Base-by-base conservation (phyloP, 2,888 invertebrate species). In the Colostygia pectinataria region DNA sequence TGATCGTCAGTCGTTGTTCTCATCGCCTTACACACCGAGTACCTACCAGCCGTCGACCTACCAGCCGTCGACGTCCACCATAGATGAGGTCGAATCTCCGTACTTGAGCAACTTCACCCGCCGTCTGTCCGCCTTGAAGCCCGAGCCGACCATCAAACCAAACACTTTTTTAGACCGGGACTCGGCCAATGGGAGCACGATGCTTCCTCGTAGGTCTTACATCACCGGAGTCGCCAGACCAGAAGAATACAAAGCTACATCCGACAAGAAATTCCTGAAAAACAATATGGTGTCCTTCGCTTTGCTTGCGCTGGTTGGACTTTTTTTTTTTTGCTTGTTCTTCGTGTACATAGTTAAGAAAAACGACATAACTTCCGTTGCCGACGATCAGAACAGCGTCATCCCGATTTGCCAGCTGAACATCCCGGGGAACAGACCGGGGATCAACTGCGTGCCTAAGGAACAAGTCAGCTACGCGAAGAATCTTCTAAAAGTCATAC, bases 21-120 rank as follows among this genome's bases (percentile, higher is more conserved):
- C 75, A 5, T 74, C 86, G 7, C 80, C 61, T 39, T 87, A 71
- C 53, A n/a, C 75, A 18, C 59, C 79, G 40, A 83, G 59, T 63
- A 77, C 71, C 59, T 87, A 82, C 46, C 84, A 80, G 51, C 83
- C 83, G 1, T 9, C 38, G 8, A 76, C 73, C 57, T 87, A 81
- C 43, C 84, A 82, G 54, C 84, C 83, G 1, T 76, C 83, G 13
- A 81, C 80, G 24, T 79, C 88, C 2, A 79, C 82, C 32, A 79
- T 83, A 43, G 88, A 91, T 61, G 90, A 92, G 71, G 91, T 91
- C 53, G 93, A 94, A 69, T 93, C 94, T 61, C 94, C 94, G 41
- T 94, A 93, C 76, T 82, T 94, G 66, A 94, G 94, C 66, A 94
- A 93, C 67, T 95, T 94, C 62, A 94, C 94, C 0, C 88, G 92